Evolutionary conservation across 2,113 vertebrate genomes (phyloP), one percentile per base, ranked within the genome.

Genomic region (Saccopteryx leptura): DNA sequence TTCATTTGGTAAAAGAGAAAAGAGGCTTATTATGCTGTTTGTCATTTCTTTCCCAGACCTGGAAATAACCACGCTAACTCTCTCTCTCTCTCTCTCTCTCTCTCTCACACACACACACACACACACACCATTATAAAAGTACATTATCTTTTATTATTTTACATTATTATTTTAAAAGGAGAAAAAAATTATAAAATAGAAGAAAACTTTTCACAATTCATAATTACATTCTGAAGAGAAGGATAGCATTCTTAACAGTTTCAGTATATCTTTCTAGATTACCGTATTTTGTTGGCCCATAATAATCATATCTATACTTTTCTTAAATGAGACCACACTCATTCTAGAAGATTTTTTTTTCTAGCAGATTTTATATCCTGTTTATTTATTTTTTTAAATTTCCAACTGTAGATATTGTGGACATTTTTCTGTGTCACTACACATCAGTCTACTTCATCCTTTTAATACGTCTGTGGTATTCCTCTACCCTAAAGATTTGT

Each of bases 101-200:
- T 39, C 39, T 39, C 39, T 39, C 39, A 3, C 61, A 4, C 39
- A 12, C 28, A 69, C 33, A 68, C 28, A 61, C 4, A 5, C 50
- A 5, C n/a, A 5, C 46, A 58, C 48, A 8, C 19, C 18, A 26
- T 83, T 87, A 71, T 18, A 84, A 71, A 94, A 92, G 39, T 71
- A 76, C 5, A 54, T 61, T 80, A 54, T 39, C 39, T 54, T 76
- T 54, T n/a, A 54, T 19, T 76, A 7, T 76, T 76, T 76, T 76
- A 52, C 48, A 52, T 76, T 76, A 76, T 4, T 71, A 71, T 84
- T 96, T 68, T 92, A 68, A 94, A 94, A 56, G 54, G 48, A 88
- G 58, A 33, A 92, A 87, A 86, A 61, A 93, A 80, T 33, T 84
- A 61, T 75, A 72, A 63, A 85, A 81, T 6, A 92, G 23, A 28